Base-by-base conservation (phyloP, 2,888 invertebrate species). In the Pyrocoelia pectoralis region DNA sequence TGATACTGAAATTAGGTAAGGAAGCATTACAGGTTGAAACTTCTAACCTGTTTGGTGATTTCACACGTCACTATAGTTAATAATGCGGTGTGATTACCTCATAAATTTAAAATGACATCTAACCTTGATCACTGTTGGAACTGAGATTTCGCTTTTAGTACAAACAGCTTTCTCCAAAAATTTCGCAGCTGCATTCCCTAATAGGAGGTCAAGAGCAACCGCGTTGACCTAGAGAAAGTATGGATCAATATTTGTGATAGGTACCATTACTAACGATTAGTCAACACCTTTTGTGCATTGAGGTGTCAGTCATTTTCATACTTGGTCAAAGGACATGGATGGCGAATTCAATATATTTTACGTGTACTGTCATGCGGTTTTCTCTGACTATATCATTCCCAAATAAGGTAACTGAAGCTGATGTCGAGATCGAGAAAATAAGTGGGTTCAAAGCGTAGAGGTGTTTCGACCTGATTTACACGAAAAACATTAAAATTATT, bases 401-500 rank as follows among this genome's bases (percentile, higher is more conserved):
- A 69, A 73, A 73, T 70, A 72, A 56, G 73, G 73, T 60, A 54
- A 52, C 63, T 71, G 71, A 72, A 70, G 72, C 72, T 63, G n/a
- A n/a, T n/a, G n/a, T n/a, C n/a, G n/a, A n/a, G n/a, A n/a, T n/a
- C n/a, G 70, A 50, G 18, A 56, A 40, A 60, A 56, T 57, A 69
- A 70, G 71, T 71, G 72, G 73, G 65, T 71, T 68, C 62, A 57
- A 56, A 61, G 58, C 54, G 54, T 24, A 54, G 51, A 63, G 66
- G 68, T 63, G 68, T 60, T 66, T 52, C 56, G 69, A 69, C 69
- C 67, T 57, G 67, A 66, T 68, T 67, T 59, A 56, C 19, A 50
- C 49, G 40, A 46, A 54, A 58, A 54, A 57, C 2, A 4, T 33
- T 2, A 33, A 33, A 33, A n/a, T 33, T 33, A 2, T 33, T 8